Conservation (phyloP, 2,113 vertebrate genomes). For the Penelope pileata region DNA sequence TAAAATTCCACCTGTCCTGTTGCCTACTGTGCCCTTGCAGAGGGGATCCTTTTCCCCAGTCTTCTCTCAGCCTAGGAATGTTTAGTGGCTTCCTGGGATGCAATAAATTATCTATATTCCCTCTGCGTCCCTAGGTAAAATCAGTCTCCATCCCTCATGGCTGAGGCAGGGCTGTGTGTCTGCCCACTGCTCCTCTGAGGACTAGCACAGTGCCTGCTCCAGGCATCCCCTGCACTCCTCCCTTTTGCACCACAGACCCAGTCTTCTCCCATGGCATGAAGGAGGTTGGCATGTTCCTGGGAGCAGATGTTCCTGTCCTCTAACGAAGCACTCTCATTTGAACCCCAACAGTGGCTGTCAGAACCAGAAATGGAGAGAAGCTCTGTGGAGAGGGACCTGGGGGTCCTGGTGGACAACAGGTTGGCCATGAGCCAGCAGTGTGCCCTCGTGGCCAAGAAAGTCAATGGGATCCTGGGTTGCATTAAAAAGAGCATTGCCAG, state of each 20-base stretch:
- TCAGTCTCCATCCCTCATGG: not conserved
- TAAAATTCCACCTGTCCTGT: not conserved
- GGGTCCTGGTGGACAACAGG: too few species aligned
- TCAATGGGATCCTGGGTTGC: too few species aligned
- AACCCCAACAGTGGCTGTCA: not conserved
- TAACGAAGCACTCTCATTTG: fast-evolving
- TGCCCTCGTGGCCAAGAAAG: too few species aligned
- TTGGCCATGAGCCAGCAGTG: too few species aligned
- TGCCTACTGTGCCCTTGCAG: not conserved
- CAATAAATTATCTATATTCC: not conserved
- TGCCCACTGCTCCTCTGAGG: not conserved
- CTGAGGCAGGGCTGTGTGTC: not conserved
- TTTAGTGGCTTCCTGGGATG: not conserved
- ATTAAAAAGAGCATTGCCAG: too few species aligned
- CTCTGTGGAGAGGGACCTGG: too few species aligned
- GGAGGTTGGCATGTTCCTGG: fast-evolving
- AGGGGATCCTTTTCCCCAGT: not conserved
- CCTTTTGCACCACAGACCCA: not conserved
- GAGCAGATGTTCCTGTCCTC: not conserved
- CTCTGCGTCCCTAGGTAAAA: not conserved
- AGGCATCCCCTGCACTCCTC: fast-evolving
- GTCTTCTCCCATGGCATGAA: fast-evolving
- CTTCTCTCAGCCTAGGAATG: not conserved
- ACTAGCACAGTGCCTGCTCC: fast-evolving
- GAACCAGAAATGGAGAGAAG: not conserved